Evolutionary conservation across 2,797 vertebrate genomes (phyloP), one percentile per base, ranked within the genome.

Genomic region (Mico argentatus): DNA sequence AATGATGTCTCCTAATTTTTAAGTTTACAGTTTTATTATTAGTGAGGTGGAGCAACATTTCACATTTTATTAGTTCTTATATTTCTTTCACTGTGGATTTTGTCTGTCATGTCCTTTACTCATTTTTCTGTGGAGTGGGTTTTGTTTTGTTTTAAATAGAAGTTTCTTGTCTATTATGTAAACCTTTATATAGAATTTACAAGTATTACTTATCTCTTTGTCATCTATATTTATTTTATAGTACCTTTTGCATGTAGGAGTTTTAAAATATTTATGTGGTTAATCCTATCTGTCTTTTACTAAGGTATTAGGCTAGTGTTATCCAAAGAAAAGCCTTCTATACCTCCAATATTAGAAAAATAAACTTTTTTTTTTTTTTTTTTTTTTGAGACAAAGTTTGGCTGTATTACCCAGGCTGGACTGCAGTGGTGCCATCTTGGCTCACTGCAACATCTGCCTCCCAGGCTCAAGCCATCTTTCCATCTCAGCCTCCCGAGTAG

Each of bases 1-100:
- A 90, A 85, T 93, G 77, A 61, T 90, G 93, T 75, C 41, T 64
- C 20, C 81, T 94, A 87, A 90, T 90, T 92, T 95, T 94, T 90
- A 82, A 91, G 87, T n/a, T 57, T 85, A 61, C 39, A 88, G 44
- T 97, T 97, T 96, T 96, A 95, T 95, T 95, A 55, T 94, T 93
- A 76, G 55, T 88, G 82, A 97, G 75, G 33, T 50, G 39, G 59
- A 95, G n/a, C 44, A 91, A 50, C 59, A 86, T 92, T 96, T 95
- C 79, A 91, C n/a, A 80, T 89, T 98, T 97, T 97, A 96, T 95
- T 89, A 86, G 41, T 83, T 52, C 46, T 59, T 88, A 27, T 95
- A 96, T 83, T 86, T 96, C 92, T 91, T 94, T 75, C 86, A 92
- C 70, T 92, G 20, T 92, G 50, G 39, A 82, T 79, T 96, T 94